Evolutionary conservation across 2,888 invertebrate species (phyloP).

Genomic region (Hydropsyche betteni): DNA sequence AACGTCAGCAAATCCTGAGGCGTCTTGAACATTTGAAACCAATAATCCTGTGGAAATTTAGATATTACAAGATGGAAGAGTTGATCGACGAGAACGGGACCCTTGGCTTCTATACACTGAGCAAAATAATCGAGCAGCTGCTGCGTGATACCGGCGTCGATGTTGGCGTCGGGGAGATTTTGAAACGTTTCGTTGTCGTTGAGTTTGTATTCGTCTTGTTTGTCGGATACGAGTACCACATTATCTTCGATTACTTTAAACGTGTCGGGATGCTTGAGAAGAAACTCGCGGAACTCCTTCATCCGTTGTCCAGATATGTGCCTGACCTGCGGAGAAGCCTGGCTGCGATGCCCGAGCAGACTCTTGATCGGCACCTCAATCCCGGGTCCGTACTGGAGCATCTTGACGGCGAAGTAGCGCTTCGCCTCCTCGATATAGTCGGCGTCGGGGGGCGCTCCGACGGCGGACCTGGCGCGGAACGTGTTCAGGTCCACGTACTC

Average conservation of each 20-base stretch:
- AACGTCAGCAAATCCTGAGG: constrained; percentile 90
- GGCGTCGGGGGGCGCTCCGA: constrained; percentile 70
- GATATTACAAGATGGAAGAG: constrained; percentile 83
- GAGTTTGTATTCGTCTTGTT: constrained; percentile 73
- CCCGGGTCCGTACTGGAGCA: constrained; percentile 93
- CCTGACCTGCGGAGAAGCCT: constrained; percentile 95
- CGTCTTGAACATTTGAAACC: constrained; percentile 90
- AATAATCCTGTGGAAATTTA: constrained; percentile 78
- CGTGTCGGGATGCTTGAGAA: constrained; percentile 82
- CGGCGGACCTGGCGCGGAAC: constrained; percentile 69
- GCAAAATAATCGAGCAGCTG: constrained; percentile 84
- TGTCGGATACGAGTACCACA: constrained; percentile 79
- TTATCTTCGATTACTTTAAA: constrained; percentile 88
- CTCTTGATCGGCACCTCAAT: constrained; percentile 98
- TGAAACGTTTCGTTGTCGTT: constrained; percentile 72
- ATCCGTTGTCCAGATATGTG: constrained; percentile 95
- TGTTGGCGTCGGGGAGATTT: constrained; percentile 78
- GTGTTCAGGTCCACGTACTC: constrained; percentile 89
- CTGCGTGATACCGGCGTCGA: constrained; percentile 85
- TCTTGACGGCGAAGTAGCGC: constrained; percentile 95
- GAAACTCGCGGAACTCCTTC: constrained; percentile 92
- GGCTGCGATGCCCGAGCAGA: constrained; percentile 94
- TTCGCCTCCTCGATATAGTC: constrained; percentile 97
- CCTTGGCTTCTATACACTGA: constrained; percentile 81
- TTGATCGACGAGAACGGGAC: constrained; percentile 87